A percentile compares a stretch with the other conserved stretches of the same genome.
Evolutionary conservation across 2,113 vertebrate species (phyloP).

Genomic region (Aldabrachelys gigantea): DNA sequence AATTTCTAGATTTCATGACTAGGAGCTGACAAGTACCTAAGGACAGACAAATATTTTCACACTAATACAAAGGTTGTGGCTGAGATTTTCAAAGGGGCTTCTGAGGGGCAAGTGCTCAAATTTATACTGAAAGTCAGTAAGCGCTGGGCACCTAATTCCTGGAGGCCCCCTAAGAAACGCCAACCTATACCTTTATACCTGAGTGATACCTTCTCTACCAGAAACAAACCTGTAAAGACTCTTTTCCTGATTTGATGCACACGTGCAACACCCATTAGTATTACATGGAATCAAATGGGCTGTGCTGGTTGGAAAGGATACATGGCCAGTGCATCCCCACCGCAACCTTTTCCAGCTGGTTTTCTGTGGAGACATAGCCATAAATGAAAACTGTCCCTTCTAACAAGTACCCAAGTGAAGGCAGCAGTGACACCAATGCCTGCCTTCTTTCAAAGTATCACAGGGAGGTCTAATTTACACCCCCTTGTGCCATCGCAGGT

Average conservation of each 20-base stretch:
- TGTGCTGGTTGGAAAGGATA: neutral
- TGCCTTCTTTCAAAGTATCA: neutral
- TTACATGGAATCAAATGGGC: neutral
- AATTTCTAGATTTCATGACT: neutral
- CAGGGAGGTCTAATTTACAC: neutral
- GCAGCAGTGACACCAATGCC: neutral
- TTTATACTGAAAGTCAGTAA: neutral
- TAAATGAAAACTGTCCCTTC: neutral
- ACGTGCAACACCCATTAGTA: neutral
- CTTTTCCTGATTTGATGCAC: neutral
- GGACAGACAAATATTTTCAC: neutral
- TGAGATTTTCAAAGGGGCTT: neutral
- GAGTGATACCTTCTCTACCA: neutral
- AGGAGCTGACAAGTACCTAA: neutral
- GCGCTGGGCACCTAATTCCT: neutral
- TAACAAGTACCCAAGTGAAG: neutral
- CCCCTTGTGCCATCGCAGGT: neutral
- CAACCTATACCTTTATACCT: neutral
- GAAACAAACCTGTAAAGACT: neutral
- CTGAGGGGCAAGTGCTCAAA: neutral
- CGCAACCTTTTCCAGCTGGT: neutral
- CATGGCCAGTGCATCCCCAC: neutral
- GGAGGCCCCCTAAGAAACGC: neutral
- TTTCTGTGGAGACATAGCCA: neutral
- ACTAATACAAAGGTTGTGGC: neutral